Conservation (phyloP, 2,797 vertebrate species). For the Mus minutoides region DNA sequence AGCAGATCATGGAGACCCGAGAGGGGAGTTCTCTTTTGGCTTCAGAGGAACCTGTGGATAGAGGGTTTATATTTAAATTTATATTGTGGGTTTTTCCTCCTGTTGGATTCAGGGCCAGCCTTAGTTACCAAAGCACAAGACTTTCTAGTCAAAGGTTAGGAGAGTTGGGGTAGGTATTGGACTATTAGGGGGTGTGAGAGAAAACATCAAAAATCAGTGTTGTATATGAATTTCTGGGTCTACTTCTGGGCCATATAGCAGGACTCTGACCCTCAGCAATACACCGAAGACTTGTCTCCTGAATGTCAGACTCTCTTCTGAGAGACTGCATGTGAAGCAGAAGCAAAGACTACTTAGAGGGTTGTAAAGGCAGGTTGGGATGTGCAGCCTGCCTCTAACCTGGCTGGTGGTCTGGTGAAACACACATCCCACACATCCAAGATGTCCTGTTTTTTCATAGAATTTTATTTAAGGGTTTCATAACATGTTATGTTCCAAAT, state of each 20-base stretch:
- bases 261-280: neutral
- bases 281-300: neutral
- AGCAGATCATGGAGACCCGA: conserved; percentile 2
- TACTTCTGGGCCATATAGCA: neutral
- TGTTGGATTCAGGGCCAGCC: neutral
- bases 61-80: neutral
- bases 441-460: neutral
- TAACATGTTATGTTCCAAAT: conserved; percentile 38
- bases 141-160: neutral
- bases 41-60: neutral
- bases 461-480: conserved; percentile 41
- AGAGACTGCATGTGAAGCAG: neutral
- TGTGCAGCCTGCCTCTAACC: conserved; percentile 5
- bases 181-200: neutral
- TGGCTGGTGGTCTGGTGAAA: neutral
- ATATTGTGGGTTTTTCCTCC: neutral
- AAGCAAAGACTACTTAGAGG: neutral
- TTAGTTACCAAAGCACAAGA: neutral
- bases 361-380: neutral
- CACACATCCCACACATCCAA: neutral
- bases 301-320: neutral
- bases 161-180: neutral
- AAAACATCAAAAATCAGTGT: neutral
- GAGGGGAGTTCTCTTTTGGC: neutral
- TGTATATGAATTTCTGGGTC: neutral